Evolutionary conservation across 2,888 invertebrate genomes (phyloP).

Genomic region (Antitype chi): DNA sequence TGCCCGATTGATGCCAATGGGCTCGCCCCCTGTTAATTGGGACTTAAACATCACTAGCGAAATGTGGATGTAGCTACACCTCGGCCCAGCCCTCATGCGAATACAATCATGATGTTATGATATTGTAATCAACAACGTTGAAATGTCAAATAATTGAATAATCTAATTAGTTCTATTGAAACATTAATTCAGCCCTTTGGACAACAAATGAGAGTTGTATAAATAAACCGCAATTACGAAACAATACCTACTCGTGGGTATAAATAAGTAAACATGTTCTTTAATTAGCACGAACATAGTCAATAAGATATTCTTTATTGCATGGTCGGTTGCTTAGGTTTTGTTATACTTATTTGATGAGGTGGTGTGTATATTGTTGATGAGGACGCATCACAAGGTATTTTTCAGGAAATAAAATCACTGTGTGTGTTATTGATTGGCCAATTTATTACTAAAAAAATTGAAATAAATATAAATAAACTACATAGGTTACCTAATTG

Average conservation of each 20-base stretch:
- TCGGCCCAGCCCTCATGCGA: not conserved
- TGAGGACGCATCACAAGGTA: not conserved
- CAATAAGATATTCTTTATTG: not conserved
- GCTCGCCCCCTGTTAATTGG: no score
- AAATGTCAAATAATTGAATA: not conserved
- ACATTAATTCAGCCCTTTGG: slow-evolving; percentile 12
- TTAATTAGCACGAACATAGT: slow-evolving; percentile 25
- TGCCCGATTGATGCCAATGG: no score
- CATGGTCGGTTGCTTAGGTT: not conserved
- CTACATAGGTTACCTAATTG: not conserved
- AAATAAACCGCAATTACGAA: not conserved
- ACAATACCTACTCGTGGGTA: slow-evolving; percentile 13
- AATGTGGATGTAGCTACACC: not conserved
- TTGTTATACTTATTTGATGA: no score
- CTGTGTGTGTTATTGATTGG: not conserved
- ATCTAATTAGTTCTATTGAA: not conserved
- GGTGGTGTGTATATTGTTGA: not conserved
- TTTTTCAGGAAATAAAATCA: not conserved
- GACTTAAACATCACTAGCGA: not conserved
- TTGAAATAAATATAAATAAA: not conserved
- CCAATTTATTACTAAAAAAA: not conserved
- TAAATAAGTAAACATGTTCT: slow-evolving; percentile 16
- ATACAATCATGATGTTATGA: not conserved
- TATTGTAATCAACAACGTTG: not conserved
- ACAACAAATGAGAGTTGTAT: slow-evolving; percentile 1